A percentile compares a stretch with the other conserved stretches of the same genome.
Evolutionary conservation across 2,888 invertebrate species (phyloP).

Genomic region (Cheiracanthium punctorium): DNA sequence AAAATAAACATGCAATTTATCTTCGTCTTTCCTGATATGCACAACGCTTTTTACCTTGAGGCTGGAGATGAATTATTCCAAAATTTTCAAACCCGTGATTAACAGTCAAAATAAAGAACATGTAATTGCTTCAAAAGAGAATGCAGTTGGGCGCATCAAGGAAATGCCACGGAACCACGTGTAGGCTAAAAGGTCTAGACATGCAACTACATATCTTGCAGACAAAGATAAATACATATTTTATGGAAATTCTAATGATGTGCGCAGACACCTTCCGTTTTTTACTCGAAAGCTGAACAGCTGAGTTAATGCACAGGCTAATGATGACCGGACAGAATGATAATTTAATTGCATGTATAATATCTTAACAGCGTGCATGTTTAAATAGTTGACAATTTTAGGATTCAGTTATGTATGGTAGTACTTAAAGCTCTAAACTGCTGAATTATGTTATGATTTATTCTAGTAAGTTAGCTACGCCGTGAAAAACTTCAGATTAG

Average conservation of each 20-base stretch:
- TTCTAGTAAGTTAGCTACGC: not conserved
- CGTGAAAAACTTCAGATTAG: not conserved
- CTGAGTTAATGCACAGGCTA: not conserved
- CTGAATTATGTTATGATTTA: not conserved
- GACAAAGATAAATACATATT: not conserved
- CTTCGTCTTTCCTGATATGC: not conserved
- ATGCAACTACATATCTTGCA: not conserved
- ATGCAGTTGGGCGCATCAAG: not conserved
- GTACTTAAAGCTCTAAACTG: not conserved
- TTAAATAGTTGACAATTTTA: not conserved
- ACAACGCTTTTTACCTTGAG: not conserved
- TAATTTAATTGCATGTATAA: not conserved
- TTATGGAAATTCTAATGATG: not conserved
- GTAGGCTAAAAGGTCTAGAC: conserved; percentile 1
- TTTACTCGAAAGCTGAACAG: not conserved
- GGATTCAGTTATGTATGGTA: not conserved
- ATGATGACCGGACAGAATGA: not conserved
- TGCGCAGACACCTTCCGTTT: not conserved
- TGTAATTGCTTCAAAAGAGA: not conserved
- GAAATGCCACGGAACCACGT: not conserved
- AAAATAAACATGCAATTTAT: not conserved
- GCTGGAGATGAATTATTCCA: not conserved
- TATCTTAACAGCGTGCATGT: not conserved
- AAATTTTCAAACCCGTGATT: not conserved
- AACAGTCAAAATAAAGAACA: not conserved